Base-by-base conservation (phyloP, 2,113 vertebrate species). In the Lichenostomus cassidix region DNA sequence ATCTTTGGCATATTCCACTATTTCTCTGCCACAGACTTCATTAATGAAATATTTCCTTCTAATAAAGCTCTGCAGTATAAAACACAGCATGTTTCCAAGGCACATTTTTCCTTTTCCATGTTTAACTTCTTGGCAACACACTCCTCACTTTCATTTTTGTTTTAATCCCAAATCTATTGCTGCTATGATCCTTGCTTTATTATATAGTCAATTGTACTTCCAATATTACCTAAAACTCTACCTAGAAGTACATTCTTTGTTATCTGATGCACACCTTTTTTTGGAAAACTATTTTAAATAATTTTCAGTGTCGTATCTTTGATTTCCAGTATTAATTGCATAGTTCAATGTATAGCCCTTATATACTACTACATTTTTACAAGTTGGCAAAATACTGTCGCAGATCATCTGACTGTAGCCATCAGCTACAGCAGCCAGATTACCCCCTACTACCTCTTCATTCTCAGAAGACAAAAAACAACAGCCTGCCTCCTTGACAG, bases 31-130 rank as follows among this genome's bases (percentile, higher is more conserved):
- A n/a, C 5, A 6, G 49, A 46, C 28, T 79, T 91, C 49, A 89
- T 94, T 92, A 95, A 96, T 84, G n/a, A 96, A 87, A 60, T 78
- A 81, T 76, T 92, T 94, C 74, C 70, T 95, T 69, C 62, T 75
- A 94, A 87, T 76, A 91, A 85, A 71, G 23, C 62, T 76, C 53
- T 65, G 58, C 68, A 56, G 12, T 76, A 64, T 87, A 82, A 89
- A 91, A 23, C 55, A 64, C 25, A 60, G 77, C 63, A 33, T 41
- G 56, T 58, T 95, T 91, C 83, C 83, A 95, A 62, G 44, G 15
- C 65, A 67, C 21, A n/a, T 71, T 78, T 53, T 77, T 87, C 60
- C 81, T 68, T 82, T 89, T 89, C 62, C 62, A 83, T 65, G 69
- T 92, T 87, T 49, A 79, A 78, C 18, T 73, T 76, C 35, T 84